Percentiles rank a stretch among this genome's conserved stretches.
These are phyloP conservation scores for Urosaurus nigricauda DNA, from an alignment of 2,797 vertebrate species.

Conservation along the genomic window DNA sequence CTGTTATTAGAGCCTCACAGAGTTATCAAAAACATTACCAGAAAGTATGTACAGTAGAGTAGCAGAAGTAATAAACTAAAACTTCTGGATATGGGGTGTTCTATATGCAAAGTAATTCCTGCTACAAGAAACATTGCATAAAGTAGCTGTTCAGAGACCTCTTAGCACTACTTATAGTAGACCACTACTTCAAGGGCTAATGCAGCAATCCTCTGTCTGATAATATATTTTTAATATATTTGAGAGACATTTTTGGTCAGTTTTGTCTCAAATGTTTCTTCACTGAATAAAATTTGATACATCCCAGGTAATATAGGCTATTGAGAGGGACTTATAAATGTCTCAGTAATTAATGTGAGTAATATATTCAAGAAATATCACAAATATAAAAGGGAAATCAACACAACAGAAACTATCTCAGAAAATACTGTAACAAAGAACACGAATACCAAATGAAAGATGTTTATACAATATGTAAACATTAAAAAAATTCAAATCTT, in stretches of 20 bases:
- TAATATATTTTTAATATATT: neutral
- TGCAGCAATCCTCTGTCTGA: neutral
- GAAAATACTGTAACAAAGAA: too few species aligned
- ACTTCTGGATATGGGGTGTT: neutral
- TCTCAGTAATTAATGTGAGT: neutral
- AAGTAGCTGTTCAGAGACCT: neutral
- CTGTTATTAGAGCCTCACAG: neutral
- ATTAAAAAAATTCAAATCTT: too few species aligned
- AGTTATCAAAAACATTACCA: neutral
- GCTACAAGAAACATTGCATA: neutral
- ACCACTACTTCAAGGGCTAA: neutral
- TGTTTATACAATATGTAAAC: too few species aligned
- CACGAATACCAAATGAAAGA: too few species aligned
- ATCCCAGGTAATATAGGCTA: neutral
- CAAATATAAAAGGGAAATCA: too few species aligned
- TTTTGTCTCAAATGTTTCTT: neutral
- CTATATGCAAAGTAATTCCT: neutral
- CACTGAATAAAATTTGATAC: neutral
- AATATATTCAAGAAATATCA: too few species aligned
- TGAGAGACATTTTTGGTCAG: neutral
- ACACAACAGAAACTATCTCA: too few species aligned
- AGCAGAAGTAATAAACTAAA: neutral
- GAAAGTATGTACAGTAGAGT: neutral
- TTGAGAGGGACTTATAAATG: neutral
- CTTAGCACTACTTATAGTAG: too few species aligned